phyloP scores from a whole-genome alignment of 2,113 vertebrate genomes.

The Shinisaurus crocodilurus region DNA sequence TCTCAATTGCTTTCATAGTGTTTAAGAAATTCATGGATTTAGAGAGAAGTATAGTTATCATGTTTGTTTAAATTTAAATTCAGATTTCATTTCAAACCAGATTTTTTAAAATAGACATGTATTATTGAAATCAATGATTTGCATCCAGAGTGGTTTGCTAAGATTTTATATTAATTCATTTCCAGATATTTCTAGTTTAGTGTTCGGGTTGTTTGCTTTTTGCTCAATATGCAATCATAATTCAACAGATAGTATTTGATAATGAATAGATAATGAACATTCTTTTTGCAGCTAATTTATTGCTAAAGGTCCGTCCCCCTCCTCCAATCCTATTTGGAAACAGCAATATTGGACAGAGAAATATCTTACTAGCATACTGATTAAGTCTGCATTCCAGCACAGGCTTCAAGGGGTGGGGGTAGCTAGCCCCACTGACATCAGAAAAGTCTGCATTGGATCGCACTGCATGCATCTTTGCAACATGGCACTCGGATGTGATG shows the following conservation, averaged over 20 bases:
- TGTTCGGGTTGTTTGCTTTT: neutral
- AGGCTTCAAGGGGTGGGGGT: too few relatives aligned
- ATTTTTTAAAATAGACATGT: neutral
- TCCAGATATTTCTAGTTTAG: neutral
- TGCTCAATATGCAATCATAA: neutral
- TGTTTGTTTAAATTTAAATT: neutral
- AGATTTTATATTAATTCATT: neutral
- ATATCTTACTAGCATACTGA: neutral
- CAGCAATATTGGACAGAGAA: neutral
- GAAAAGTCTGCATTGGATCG: neutral
- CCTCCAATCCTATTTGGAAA: neutral
- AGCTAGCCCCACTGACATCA: neutral
- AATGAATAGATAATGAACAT: neutral
- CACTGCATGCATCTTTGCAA: neutral
- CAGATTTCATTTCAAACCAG: neutral
- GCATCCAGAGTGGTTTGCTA: neutral
- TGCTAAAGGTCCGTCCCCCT: too few relatives aligned
- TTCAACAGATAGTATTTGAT: neutral
- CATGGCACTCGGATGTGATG: neutral
- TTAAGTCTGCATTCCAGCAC: neutral
- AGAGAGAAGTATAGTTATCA: neutral
- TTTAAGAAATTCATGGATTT: neutral
- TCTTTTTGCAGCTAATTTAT: neutral
- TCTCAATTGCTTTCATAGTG: neutral
- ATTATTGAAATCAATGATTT: neutral